Conservation (phyloP, 2,797 vertebrate species). For the Myotis planiceps region DNA sequence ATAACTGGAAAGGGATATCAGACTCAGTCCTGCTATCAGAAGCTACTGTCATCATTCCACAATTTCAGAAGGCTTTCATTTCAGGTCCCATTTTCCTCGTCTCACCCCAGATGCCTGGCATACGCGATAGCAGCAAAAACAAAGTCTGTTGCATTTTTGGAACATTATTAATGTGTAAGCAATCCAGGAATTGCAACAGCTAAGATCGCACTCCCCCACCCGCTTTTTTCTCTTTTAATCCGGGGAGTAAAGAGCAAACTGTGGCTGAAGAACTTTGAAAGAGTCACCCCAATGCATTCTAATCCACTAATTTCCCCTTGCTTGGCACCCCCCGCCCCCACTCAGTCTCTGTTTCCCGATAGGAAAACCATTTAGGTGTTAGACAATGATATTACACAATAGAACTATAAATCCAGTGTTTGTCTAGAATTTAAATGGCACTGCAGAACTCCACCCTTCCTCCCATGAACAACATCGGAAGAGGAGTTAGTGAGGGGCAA, state of each 20-base stretch:
- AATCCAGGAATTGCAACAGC: conserved; percentile 32
- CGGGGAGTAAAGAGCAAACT: neutral
- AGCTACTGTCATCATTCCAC: neutral
- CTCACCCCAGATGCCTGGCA: conserved; percentile 76
- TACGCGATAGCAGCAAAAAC: conserved; percentile 67
- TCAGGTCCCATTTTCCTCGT: conserved; percentile 62
- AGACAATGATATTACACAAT: conserved; percentile 44
- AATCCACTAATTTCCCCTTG: neutral
- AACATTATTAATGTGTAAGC: conserved; percentile 65
- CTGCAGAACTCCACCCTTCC: conserved; percentile 17
- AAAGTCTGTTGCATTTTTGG: conserved; percentile 72
- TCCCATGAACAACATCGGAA: neutral
- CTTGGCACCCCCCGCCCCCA: neutral
- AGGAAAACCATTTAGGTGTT: conserved; percentile 5
- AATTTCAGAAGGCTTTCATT: conserved; percentile 52
- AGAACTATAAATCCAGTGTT: conserved; percentile 58
- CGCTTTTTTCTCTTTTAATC: neutral
- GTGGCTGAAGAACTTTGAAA: neutral
- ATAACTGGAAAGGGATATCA: conserved; percentile 14
- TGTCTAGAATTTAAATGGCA: conserved; percentile 53
- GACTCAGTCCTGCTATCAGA: neutral
- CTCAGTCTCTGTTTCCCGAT: neutral
- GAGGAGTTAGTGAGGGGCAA: neutral
- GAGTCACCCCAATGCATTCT: neutral
- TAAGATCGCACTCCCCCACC: neutral